A percentile compares a stretch with the other conserved stretches of the same genome.
Evolutionary conservation across 2,113 vertebrate genomes (phyloP).

Genomic region (Baryphthengus martii): DNA sequence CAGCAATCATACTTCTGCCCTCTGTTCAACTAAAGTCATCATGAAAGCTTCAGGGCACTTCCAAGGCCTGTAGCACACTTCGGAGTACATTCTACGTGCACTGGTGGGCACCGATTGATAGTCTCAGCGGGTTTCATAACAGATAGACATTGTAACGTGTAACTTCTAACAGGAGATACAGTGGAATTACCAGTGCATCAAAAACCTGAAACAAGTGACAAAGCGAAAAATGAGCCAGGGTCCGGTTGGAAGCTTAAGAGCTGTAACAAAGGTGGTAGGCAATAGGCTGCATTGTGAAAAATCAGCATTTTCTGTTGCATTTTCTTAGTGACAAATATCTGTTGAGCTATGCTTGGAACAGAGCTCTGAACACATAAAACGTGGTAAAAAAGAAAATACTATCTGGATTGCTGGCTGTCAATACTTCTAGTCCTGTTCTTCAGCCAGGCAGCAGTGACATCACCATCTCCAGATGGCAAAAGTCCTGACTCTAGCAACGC

Average conservation of each 20-base stretch:
- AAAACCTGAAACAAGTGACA: background rate
- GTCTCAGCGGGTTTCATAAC: background rate
- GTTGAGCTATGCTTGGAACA: background rate
- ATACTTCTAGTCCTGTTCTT: background rate
- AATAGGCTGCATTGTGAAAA: background rate
- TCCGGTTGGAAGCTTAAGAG: background rate
- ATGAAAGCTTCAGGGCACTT: background rate
- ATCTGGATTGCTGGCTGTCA: fast-evolving
- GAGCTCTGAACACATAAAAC: background rate
- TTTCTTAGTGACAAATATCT: background rate
- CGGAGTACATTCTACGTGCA: background rate
- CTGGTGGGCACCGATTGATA: background rate
- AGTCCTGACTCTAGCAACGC: background rate
- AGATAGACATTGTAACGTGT: background rate
- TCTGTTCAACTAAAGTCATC: background rate
- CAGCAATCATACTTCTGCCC: background rate
- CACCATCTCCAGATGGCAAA: background rate
- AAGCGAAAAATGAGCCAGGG: background rate
- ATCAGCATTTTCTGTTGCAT: background rate
- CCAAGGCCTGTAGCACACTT: background rate
- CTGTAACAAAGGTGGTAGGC: background rate
- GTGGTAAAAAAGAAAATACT: background rate
- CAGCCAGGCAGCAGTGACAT: background rate
- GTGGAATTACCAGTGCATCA: background rate
- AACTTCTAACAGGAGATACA: background rate